Base-by-base conservation (phyloP, 2,888 invertebrate species). In the Lithosia quadra region DNA sequence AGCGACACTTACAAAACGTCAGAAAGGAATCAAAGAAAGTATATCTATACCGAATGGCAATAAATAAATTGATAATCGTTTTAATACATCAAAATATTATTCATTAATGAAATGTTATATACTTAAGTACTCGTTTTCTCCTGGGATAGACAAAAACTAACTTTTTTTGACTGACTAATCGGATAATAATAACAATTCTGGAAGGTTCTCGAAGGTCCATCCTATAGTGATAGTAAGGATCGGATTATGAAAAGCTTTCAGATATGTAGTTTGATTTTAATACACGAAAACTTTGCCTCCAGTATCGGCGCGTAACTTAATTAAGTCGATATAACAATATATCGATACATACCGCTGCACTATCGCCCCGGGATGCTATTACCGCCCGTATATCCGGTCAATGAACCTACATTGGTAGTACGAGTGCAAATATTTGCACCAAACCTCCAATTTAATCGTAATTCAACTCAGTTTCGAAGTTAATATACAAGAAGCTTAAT, bases 301-400 rank as follows among this genome's bases (percentile, higher is more conserved):
- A 39, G 60, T 36, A 15, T 57, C 67, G 33, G 18, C n/a, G 22
- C 22, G 1, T 8, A 64, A 57, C 21, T 73, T 69, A 72, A 79
- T 77, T 76, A 73, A 53, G 49, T 77, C 73, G 77, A 76, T 77
- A 76, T 79, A 78, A 70, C 67, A 71, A 75, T 72, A 72, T 67
- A 82, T 81, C 81, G 79, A 77, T 73, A 73, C 69, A 15, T 65
- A 49, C 63, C 59, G 72, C 75, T 73, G 81, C 84, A 73, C 86
- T 86, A 83, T n/a, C 71, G 73, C 82, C 67, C 82, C 77, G 77
- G 88, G 88, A 82, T 77, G 83, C 82, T 82, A 86, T 85, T 85
- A 86, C 79, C 74, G 80, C 84, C 83, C 83, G 84, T 80, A 86
- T 80, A 82, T 80, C 78, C 83, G 86, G 84, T 84, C 89, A 83